phyloP scores from a whole-genome alignment of 2,888 invertebrate species.

The Pegoplata infirma region DNA sequence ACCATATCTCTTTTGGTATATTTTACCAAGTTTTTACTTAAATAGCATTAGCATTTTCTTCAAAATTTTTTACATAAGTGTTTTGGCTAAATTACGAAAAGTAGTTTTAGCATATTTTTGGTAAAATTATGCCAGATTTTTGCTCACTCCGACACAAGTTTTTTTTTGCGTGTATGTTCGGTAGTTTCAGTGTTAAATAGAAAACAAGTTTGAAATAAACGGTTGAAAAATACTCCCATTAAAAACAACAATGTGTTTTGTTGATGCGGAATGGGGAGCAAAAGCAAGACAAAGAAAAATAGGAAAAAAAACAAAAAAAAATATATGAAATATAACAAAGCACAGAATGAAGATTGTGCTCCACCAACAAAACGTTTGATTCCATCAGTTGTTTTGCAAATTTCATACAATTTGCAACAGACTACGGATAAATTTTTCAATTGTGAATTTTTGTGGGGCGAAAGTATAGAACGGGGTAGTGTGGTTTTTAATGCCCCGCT shows the following conservation, averaged over 20 bases:
- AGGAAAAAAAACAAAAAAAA: neutral
- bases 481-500: conserved; percentile 52
- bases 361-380: conserved; percentile 48
- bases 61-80: no score
- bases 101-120: no score
- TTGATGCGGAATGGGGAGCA: neutral
- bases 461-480: conserved; percentile 38
- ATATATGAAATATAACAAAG: no score
- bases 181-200: no score
- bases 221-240: neutral
- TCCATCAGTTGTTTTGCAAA: conserved; percentile 58
- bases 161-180: no score
- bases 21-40: no score
- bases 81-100: no score
- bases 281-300: neutral
- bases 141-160: no score
- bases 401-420: conserved; percentile 54
- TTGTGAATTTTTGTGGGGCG: neutral
- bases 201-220: neutral
- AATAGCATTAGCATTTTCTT: no score
- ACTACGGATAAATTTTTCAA: conserved; percentile 4
- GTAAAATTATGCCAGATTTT: no score
- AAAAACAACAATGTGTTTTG: conserved; percentile 20
- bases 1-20: no score
- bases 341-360: no score